Base-by-base conservation (phyloP, 1,140 invertebrate genomes). In the Mizuhopecten yessoensis region DNA sequence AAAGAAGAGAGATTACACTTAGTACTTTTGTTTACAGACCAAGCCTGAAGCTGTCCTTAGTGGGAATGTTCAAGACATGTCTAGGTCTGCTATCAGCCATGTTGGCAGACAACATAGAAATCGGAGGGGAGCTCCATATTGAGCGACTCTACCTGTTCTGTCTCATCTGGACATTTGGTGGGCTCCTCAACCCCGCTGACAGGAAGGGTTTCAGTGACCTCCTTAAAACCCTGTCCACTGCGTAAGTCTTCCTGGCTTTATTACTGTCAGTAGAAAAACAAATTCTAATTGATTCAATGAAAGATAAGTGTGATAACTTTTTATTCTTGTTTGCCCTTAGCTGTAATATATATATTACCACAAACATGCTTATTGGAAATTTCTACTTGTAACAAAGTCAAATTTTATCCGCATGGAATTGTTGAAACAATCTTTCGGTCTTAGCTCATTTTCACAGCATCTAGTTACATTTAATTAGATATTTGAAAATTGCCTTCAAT, bases 141-240 rank as follows among this genome's bases (percentile, higher is more conserved):
- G 96, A 97, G 91, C 87, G 96, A 34, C 94, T 97, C 7, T 97
- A 95, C 90, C 92, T 97, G 33, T 97, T 96, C 93, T 96, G 96
- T 93, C 94, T 97, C 34, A 96, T 97, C 86, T 97, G 96, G 96
- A 95, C 96, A 13, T 97, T 96, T 95, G 96, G 96, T 33, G 96
- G 96, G 20, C 92, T 96, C 17, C 94, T 96, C 36, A 95, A 96
- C 36, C 90, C 93, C 13, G 88, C 92, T 88, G 96, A 96, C 89
- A 93, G 95, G 86, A 96, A 95, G 88, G 92, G 90, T 0, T 97
- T 96, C 92, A 96, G 95, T 92, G 96, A 96, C 49, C 93, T 96
- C 23, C 92, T 97, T 11, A 95, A 95, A 90, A 96, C 94, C 36
- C 89, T 96, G 9, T 96, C 96, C 39, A 95, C 95, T 34, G 95